Evolutionary conservation across 1,140 invertebrate species (phyloP).

Genomic region (Drosophila pruinosa): DNA sequence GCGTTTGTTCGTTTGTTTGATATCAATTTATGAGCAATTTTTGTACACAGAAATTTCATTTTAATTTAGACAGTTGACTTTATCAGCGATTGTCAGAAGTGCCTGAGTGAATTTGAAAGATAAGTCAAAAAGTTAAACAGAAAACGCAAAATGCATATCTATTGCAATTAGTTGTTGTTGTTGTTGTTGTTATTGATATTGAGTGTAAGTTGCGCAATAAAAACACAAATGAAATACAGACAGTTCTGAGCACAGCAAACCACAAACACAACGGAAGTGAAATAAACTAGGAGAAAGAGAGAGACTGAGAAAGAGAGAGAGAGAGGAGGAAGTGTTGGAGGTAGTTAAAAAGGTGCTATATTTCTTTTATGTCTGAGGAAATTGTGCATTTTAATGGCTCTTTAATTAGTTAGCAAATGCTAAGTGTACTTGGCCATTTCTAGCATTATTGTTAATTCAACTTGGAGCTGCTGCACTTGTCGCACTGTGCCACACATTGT

Average conservation of each 20-base stretch:
- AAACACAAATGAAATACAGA: not conserved
- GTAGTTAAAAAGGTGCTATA: not conserved
- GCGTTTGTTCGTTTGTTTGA: not conserved
- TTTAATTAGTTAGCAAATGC: conserved; percentile 56
- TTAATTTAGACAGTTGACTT: conserved; percentile 20
- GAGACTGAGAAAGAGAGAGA: not conserved
- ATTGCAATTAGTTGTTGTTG: conserved; percentile 23
- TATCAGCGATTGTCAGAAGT: conserved; percentile 18
- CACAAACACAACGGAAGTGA: conserved; percentile 30
- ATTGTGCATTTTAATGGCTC: conserved; percentile 45
- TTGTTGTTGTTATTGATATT: conserved; percentile 14
- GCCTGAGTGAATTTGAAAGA: conserved; percentile 12
- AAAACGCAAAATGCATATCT: conserved; percentile 25
- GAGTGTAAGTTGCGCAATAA: conserved; percentile 13
- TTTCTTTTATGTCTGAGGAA: conserved; percentile 31
- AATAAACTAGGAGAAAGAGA: conserved; percentile 4
- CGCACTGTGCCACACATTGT: conserved; percentile 34
- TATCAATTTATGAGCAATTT: not conserved
- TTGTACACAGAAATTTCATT: conserved; percentile 21
- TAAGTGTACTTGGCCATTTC: conserved; percentile 11
- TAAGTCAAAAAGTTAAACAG: conserved; percentile 7
- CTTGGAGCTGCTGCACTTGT: conserved; percentile 10
- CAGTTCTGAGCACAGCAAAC: not conserved
- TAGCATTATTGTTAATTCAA: conserved; percentile 6
- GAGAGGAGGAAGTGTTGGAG: not conserved